phyloP scores from a whole-genome alignment of 53 echinoderm and acorn worm species.

The Astropecten irregularis region DNA sequence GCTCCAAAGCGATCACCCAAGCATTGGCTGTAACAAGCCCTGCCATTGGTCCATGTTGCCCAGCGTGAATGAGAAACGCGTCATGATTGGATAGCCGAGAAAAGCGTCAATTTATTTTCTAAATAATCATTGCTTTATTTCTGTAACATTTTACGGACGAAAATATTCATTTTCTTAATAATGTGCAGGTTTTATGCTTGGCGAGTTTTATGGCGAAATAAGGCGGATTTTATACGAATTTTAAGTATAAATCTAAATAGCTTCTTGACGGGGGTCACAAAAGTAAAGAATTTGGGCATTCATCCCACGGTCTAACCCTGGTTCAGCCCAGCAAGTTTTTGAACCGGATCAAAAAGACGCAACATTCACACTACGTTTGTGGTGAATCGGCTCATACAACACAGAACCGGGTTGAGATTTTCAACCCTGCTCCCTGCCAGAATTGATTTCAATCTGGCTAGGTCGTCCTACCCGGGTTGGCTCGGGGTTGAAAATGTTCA shows the following conservation, averaged over 20 bases:
- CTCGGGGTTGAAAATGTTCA: too few relatives aligned
- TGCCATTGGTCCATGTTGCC: neutral
- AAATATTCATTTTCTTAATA: neutral
- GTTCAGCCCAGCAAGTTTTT: too few relatives aligned
- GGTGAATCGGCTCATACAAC: too few relatives aligned
- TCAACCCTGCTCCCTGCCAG: too few relatives aligned
- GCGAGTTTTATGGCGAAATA: neutral
- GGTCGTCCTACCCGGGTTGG: too few relatives aligned
- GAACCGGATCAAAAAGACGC: too few relatives aligned
- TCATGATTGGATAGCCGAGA: neutral
- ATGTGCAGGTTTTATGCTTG: neutral
- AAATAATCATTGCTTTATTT: neutral
- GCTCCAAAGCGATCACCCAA: neutral
- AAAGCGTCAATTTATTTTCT: neutral
- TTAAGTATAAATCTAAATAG: neutral
- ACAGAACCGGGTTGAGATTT: too few relatives aligned
- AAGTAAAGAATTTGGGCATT: neutral
- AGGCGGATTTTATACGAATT: too few relatives aligned
- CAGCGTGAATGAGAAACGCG: neutral
- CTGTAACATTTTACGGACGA: neutral
- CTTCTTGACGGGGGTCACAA: neutral
- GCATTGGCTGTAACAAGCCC: neutral
- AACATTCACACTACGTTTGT: too few relatives aligned
- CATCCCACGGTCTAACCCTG: neutral
- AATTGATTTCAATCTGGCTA: too few relatives aligned